Conservation (phyloP, 2,797 vertebrate genomes). For the Pipistrellus pygmaeus region DNA sequence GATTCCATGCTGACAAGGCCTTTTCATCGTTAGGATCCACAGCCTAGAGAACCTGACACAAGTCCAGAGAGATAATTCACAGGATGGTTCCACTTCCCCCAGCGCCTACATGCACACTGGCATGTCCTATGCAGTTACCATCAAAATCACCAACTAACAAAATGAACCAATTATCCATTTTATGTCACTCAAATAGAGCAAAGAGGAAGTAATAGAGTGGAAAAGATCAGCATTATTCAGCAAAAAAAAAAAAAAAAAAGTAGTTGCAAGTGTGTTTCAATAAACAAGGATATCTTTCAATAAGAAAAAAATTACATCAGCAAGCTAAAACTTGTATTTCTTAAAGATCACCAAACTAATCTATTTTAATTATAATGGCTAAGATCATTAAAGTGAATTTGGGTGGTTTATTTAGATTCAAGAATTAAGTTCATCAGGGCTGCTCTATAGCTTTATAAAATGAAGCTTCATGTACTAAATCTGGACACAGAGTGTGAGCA, state of each 20-base stretch:
- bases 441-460: constrained; percentile 3
- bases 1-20: not conserved
- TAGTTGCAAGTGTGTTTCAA: not conserved
- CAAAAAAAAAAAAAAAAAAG: not conserved
- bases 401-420: constrained; percentile 5
- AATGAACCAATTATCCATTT: not conserved
- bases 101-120: not conserved
- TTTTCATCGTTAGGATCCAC: not conserved
- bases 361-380: constrained; percentile 31
- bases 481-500: not conserved
- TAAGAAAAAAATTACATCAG: constrained; percentile 17
- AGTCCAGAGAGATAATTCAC: not conserved
- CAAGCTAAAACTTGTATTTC: not conserved
- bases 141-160: not conserved
- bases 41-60: not conserved
- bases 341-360: not conserved
- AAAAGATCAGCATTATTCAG: not conserved
- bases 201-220: not conserved
- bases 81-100: not conserved
- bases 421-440: constrained; percentile 17
- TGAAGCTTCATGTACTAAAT: constrained; percentile 49
- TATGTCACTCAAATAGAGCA: not conserved
- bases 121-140: not conserved
- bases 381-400: constrained; percentile 38
- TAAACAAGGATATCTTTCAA: constrained; percentile 1